phyloP scores from a whole-genome alignment of 2,113 vertebrate genomes.

The Ochotona princeps region DNA sequence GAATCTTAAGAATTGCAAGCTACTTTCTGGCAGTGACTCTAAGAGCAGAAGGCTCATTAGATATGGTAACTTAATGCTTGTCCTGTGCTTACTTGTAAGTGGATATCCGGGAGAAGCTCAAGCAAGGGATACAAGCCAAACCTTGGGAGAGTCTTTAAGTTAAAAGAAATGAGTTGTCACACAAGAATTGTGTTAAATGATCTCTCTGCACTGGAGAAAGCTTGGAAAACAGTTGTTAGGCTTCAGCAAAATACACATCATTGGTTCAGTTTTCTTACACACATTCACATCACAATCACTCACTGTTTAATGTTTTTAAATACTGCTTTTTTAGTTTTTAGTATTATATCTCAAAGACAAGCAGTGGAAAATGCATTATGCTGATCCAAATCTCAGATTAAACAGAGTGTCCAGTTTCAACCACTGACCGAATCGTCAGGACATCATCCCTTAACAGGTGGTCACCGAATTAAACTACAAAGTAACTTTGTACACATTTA shows the following conservation, averaged over 20 bases:
- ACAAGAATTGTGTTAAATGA: conserved; percentile 27
- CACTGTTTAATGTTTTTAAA: conserved; percentile 30
- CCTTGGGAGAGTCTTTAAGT: conserved; percentile 50
- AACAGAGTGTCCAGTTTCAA: conserved; percentile 66
- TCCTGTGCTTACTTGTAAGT: conserved; percentile 67
- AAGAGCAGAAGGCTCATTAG: conserved; percentile 54
- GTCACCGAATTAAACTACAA: conserved; percentile 50
- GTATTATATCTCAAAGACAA: conserved; percentile 41
- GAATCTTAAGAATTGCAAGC: conserved; percentile 67
- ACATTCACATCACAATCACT: not conserved
- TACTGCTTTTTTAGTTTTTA: conserved; percentile 49
- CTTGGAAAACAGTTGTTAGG: conserved; percentile 18
- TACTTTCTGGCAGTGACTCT: conserved; percentile 63
- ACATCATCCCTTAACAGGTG: conserved; percentile 63
- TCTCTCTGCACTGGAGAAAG: conserved; percentile 26
- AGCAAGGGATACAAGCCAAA: conserved; percentile 62
- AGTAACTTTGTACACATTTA: conserved; percentile 38
- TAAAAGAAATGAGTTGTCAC: conserved; percentile 59
- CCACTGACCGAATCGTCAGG: conserved; percentile 39
- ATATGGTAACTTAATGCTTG: conserved; percentile 65
- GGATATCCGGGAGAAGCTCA: conserved; percentile 64
- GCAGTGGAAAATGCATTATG: conserved; percentile 60
- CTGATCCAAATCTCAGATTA: conserved; percentile 67
- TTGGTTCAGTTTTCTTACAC: not conserved
- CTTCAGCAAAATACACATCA: not conserved